These are phyloP conservation scores for Eurypyga helias DNA, from an alignment of 2,113 vertebrate species.

Conservation along the genomic window DNA sequence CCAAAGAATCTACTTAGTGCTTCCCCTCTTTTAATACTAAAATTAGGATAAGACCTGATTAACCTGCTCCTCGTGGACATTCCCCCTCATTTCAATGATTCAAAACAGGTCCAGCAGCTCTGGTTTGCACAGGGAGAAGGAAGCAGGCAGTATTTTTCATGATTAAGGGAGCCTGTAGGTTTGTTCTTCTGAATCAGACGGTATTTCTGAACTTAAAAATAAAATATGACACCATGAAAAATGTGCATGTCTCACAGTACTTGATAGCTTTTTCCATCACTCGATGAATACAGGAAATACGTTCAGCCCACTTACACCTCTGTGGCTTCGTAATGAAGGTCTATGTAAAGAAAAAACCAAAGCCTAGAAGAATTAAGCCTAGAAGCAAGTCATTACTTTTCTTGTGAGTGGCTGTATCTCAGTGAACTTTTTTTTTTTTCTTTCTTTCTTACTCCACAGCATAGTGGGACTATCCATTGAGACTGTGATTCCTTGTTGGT, in stretches of 20 bases:
- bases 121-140: background rate
- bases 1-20: background rate
- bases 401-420: conserved; percentile 14
- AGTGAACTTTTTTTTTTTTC: conserved; percentile 11
- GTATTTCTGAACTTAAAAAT: background rate
- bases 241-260: background rate
- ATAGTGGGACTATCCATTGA: background rate
- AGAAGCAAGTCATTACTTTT: conserved; percentile 34
- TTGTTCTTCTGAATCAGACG: background rate
- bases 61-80: background rate
- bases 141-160: background rate
- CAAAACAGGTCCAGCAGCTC: background rate
- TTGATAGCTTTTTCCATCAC: background rate
- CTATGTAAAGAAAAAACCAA: background rate
- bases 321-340: background rate
- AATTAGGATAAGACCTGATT: background rate
- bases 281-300: background rate
- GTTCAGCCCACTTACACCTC: conserved; percentile 24
- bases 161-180: background rate
- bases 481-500: conserved; percentile 49
- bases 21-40: background rate
- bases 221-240: background rate
- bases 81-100: background rate
- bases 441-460: background rate
- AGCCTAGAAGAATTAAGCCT: background rate